Evolutionary conservation across 2,797 vertebrate species (phyloP).

Genomic region (Pelodytes ibericus): DNA sequence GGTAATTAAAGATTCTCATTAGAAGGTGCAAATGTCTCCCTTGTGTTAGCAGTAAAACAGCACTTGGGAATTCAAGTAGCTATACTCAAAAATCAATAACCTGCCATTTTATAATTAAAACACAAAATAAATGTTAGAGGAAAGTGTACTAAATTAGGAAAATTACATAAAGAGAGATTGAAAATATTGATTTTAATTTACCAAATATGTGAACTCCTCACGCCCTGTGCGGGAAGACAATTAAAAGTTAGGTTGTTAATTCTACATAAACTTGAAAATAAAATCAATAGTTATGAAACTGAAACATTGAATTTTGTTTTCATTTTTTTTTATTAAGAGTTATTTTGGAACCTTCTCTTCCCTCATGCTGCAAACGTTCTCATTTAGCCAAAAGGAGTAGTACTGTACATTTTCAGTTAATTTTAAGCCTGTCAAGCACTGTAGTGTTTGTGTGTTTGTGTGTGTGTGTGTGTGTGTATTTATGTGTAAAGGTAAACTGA

Average conservation of each 20-base stretch:
- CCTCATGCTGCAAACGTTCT: neutral
- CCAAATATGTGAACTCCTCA: slow-evolving; percentile 84
- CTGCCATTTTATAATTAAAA: slow-evolving; percentile 84
- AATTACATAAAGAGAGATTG: slow-evolving; percentile 87
- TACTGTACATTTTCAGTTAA: no score
- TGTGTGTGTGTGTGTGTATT: no score
- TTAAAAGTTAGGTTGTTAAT: slow-evolving; percentile 77
- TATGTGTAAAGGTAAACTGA: no score
- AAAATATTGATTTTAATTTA: slow-evolving; percentile 94
- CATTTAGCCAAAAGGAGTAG: no score
- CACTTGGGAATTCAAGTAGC: slow-evolving; percentile 68
- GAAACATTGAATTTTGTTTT: slow-evolving; percentile 69
- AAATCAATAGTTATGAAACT: slow-evolving; percentile 72
- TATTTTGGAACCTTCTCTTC: slow-evolving; percentile 58
- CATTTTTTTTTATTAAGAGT: slow-evolving; percentile 70
- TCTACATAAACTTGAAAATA: slow-evolving; percentile 68
- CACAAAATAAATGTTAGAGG: slow-evolving; percentile 79
- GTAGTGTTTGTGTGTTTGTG: no score
- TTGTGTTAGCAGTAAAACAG: slow-evolving; percentile 70
- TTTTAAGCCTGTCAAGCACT: no score
- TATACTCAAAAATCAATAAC: slow-evolving; percentile 76
- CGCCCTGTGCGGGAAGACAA: slow-evolving; percentile 78
- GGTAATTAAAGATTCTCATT: slow-evolving; percentile 79
- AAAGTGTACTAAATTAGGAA: slow-evolving; percentile 85
- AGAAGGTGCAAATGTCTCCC: slow-evolving; percentile 68